These are phyloP conservation scores for Numida meleagris DNA, from an alignment of 2,113 vertebrate genomes.

Conservation along the genomic window DNA sequence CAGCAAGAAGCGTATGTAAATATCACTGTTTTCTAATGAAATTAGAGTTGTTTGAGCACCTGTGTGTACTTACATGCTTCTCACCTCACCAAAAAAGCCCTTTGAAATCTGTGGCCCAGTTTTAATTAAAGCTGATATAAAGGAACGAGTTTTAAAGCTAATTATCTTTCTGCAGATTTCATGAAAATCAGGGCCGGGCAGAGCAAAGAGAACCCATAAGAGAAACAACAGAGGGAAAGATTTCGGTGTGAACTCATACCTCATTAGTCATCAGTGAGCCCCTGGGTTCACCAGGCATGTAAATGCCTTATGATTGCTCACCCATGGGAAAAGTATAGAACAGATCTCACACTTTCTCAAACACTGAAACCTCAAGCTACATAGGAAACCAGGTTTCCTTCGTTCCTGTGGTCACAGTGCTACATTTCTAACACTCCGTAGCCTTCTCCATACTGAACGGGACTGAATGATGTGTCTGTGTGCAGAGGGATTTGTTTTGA, in stretches of 20 bases:
- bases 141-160: background rate
- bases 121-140: background rate
- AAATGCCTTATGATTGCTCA: background rate
- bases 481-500: background rate
- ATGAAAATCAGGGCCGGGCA: background rate
- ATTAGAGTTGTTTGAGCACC: background rate
- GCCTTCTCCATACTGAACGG: background rate
- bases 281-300: background rate
- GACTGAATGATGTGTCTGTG: background rate
- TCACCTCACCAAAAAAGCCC: background rate
- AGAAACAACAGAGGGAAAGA: background rate
- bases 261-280: background rate
- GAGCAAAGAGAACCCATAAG: background rate
- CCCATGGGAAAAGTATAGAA: background rate
- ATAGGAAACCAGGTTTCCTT: background rate
- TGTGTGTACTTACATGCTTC: rapidly evolving
- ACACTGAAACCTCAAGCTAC: background rate
- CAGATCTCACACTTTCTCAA: background rate
- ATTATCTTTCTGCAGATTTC: background rate
- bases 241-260: background rate
- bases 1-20: background rate
- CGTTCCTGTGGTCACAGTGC: background rate
- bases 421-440: background rate
- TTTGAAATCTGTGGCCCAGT: background rate
- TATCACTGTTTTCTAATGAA: background rate